These are phyloP conservation scores for Panonychus citri DNA, from an alignment of 1,140 invertebrate species.

Conservation along the genomic window DNA sequence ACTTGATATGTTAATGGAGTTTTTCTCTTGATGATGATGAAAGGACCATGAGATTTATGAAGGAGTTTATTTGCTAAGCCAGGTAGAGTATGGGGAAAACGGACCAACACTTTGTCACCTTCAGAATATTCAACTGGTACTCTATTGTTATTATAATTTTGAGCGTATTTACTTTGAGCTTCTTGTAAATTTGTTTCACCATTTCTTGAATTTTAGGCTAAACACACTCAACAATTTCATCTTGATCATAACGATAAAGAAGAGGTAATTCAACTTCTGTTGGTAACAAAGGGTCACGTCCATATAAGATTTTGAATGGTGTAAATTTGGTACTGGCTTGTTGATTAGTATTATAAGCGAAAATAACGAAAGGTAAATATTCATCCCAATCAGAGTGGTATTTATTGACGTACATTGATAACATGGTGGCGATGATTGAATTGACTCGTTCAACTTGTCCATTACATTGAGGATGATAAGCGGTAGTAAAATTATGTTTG, in stretches of 20 bases:
- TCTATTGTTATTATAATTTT: background rate
- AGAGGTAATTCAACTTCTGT: background rate
- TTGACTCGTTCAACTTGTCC: background rate
- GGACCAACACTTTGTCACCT: background rate
- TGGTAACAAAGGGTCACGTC: background rate
- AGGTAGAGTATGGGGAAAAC: background rate
- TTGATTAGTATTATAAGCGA: background rate
- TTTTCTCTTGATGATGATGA: background rate
- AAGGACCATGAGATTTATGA: background rate
- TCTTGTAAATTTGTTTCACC: background rate
- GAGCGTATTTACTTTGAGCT: background rate
- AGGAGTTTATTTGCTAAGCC: background rate
- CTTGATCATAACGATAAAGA: background rate
- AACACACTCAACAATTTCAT: background rate
- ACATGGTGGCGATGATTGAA: background rate
- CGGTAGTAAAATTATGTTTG: constrained; percentile 8
- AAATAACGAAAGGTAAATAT: background rate
- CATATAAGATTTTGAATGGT: background rate
- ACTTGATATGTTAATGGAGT: background rate
- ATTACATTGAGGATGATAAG: background rate
- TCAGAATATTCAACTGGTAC: background rate
- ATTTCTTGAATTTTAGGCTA: background rate
- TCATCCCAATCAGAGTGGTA: background rate
- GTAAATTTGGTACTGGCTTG: background rate
- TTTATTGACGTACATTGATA: constrained; percentile 7